phyloP scores from a whole-genome alignment of 2,797 vertebrate genomes.

The Acanthis flammea region DNA sequence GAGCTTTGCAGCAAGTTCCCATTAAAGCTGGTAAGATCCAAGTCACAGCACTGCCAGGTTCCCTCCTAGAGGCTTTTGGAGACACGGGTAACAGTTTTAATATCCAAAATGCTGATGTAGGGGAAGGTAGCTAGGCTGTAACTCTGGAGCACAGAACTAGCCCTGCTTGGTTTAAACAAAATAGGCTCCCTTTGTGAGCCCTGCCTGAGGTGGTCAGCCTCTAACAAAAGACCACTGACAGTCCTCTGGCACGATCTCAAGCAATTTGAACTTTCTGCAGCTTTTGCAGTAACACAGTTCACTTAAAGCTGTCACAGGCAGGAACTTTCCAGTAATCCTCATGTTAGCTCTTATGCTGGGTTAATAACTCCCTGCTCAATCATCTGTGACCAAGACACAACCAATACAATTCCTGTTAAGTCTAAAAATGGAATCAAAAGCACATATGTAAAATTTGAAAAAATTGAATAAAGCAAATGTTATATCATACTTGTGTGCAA shows the following conservation, averaged over 20 bases:
- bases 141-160: neutral
- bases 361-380: slow-evolving; percentile 61
- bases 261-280: slow-evolving; percentile 52
- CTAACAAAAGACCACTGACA: slow-evolving; percentile 64
- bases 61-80: neutral
- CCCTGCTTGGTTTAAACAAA: slow-evolving; percentile 41
- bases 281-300: slow-evolving; percentile 49
- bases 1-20: neutral
- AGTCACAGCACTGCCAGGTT: neutral
- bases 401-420: neutral
- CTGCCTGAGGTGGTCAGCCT: slow-evolving; percentile 45
- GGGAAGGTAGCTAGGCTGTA: slow-evolving; percentile 2
- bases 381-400: neutral
- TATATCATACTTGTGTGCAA: neutral
- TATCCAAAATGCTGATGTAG: neutral
- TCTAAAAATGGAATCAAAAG: neutral
- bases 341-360: slow-evolving; percentile 45
- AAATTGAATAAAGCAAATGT: neutral
- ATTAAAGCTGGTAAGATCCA: neutral
- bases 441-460: neutral
- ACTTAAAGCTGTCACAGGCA: slow-evolving; percentile 57
- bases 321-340: slow-evolving; percentile 62
- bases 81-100: neutral
- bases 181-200: slow-evolving; percentile 34
- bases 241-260: slow-evolving; percentile 45